Conservation (phyloP, 2,888 invertebrate genomes). For the Belgica antarctica region DNA sequence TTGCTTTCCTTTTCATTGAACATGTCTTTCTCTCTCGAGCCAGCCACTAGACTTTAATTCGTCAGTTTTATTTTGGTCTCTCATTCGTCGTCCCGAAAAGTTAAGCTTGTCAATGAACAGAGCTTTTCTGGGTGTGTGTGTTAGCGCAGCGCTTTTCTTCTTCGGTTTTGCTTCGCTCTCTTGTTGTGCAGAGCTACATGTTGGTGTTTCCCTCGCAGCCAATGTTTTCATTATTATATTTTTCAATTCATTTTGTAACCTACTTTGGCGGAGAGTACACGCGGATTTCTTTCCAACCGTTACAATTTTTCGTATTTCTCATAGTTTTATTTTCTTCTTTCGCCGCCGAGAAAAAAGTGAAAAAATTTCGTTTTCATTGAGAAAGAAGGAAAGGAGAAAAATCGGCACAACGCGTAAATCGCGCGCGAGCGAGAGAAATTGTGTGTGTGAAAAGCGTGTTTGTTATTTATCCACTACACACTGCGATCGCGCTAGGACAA, state of each 20-base stretch:
- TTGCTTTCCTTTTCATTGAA: constrained; percentile 40
- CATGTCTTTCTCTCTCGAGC: neutral
- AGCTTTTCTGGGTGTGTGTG: neutral
- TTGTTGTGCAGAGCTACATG: constrained; percentile 14
- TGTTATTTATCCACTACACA: constrained; percentile 10
- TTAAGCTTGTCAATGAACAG: neutral
- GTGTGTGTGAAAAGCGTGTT: constrained; percentile 4
- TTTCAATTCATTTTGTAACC: constrained; percentile 46
- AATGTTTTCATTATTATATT: constrained; percentile 42
- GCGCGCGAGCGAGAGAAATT: constrained; percentile 19
- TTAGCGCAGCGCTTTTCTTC: constrained; percentile 2
- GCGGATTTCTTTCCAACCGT: constrained; percentile 36
- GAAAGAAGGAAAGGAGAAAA: neutral
- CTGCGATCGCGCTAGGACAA: neutral
- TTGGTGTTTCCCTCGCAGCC: constrained; percentile 12
- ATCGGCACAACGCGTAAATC: neutral
- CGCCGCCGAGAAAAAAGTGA: neutral
- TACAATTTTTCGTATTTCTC: constrained; percentile 16
- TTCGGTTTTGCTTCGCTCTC: constrained; percentile 30
- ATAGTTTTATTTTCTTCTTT: constrained; percentile 30
- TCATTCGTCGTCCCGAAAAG: neutral
- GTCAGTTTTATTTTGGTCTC: constrained; percentile 30
- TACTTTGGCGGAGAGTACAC: constrained; percentile 45
- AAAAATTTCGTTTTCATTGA: constrained; percentile 32
- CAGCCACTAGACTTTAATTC: constrained; percentile 6